phyloP scores from a whole-genome alignment of 92 coral and sea anemone genomes.

The Heliopora coerulea region DNA sequence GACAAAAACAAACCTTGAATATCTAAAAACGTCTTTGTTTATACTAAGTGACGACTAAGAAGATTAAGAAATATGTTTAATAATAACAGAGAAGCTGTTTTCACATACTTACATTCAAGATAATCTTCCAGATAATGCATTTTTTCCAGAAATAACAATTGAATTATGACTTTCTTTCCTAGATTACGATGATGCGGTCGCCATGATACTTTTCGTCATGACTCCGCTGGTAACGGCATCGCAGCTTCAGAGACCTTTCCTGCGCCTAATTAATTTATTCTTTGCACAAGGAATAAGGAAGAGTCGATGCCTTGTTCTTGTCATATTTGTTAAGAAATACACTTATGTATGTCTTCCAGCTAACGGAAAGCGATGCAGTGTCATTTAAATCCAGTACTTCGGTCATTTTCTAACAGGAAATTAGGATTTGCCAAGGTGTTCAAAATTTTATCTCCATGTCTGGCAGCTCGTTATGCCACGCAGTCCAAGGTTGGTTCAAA shows the following conservation, averaged over 20 bases:
- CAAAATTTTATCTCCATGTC: neutral
- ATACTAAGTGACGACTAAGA: neutral
- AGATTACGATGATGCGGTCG: constrained; percentile 13
- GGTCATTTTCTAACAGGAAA: neutral
- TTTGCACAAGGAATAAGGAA: too few species aligned
- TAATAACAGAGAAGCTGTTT: constrained; percentile 12
- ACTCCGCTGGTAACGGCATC: constrained; percentile 29
- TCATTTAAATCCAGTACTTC: neutral
- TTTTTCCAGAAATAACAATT: constrained; percentile 27
- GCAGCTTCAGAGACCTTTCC: constrained; percentile 20
- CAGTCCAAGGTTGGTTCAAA: neutral
- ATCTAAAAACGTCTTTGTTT: neutral
- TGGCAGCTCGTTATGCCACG: neutral
- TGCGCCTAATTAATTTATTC: too few species aligned
- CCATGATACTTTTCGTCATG: constrained; percentile 27
- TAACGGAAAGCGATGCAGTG: neutral
- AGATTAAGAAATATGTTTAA: neutral
- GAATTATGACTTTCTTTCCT: constrained; percentile 3
- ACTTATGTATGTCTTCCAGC: neutral
- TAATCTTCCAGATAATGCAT: constrained; percentile 98
- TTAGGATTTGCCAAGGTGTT: neutral
- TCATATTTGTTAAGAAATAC: neutral
- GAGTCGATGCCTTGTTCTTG: too few species aligned
- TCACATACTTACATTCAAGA: constrained; percentile 79
- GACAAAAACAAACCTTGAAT: neutral